Conservation (phyloP, 1,140 invertebrate genomes). For the Choristoneura fumiferana region DNA sequence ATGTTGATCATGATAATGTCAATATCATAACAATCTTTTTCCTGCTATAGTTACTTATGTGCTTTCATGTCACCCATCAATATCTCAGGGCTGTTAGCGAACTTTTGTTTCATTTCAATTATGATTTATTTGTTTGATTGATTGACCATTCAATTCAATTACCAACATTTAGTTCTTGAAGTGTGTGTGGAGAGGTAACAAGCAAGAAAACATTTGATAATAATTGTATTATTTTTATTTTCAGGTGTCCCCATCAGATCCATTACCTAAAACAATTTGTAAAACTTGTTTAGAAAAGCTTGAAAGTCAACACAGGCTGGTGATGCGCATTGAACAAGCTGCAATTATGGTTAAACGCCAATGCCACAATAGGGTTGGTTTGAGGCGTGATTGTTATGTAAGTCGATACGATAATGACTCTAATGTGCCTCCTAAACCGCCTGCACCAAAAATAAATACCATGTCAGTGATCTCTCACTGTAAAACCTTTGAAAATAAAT, state of each 20-base stretch:
- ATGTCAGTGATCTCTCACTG: too few species aligned
- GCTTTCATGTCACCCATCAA: too few species aligned
- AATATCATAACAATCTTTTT: too few species aligned
- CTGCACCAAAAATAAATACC: constrained; percentile 46
- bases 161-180: too few species aligned
- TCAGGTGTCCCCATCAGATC: constrained; percentile 85
- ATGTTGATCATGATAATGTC: too few species aligned
- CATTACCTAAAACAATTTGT: constrained; percentile 86
- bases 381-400: constrained; percentile 36
- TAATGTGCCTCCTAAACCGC: constrained; percentile 42
- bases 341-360: constrained; percentile 62
- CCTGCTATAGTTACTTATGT: too few species aligned
- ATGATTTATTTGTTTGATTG: too few species aligned
- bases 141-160: too few species aligned
- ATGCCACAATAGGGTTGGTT: constrained; percentile 36
- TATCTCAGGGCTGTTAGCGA: too few species aligned
- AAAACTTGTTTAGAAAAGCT: constrained; percentile 83
- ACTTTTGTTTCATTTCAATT: too few species aligned
- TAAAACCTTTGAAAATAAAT: too few species aligned
- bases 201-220: not conserved
- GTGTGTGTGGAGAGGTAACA: too few species aligned
- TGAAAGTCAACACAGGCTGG: constrained; percentile 84
- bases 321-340: constrained; percentile 80
- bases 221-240: constrained; percentile 31
- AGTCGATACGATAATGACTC: constrained; percentile 42